A percentile compares a stretch with the other conserved stretches of the same genome.
Conservation (phyloP, 2,888 invertebrate genomes). For the Clusia tigrina region DNA sequence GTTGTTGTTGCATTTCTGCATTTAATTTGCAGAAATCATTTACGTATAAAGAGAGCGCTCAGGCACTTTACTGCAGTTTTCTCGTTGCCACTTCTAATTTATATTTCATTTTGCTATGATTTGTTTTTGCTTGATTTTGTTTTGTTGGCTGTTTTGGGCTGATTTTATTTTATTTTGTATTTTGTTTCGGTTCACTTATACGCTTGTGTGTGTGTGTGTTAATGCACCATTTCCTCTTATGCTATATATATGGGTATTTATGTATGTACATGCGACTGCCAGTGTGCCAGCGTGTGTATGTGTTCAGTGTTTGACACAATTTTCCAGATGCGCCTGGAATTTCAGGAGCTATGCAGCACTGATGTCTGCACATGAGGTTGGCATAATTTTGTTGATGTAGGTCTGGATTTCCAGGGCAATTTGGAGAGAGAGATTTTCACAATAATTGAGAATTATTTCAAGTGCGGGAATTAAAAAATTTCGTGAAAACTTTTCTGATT, state of each 20-base stretch:
- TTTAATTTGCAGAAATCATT: background rate
- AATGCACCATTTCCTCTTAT: constrained; percentile 58
- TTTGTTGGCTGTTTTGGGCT: background rate
- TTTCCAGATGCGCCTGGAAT: constrained; percentile 60
- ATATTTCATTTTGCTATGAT: constrained; percentile 17
- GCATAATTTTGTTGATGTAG: constrained; percentile 56
- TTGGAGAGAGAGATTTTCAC: background rate
- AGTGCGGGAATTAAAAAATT: background rate
- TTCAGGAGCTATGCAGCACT: constrained; percentile 44
- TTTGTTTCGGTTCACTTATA: background rate
- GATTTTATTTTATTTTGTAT: background rate
- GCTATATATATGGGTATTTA: constrained; percentile 35
- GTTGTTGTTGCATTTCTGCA: background rate
- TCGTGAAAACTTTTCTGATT: too few species aligned
- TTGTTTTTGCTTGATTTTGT: constrained; percentile 29
- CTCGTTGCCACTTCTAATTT: constrained; percentile 28
- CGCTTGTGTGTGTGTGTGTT: constrained; percentile 44
- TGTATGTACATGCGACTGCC: background rate
- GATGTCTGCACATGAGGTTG: constrained; percentile 32
- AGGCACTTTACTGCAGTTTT: constrained; percentile 39
- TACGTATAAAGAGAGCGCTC: background rate
- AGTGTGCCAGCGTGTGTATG: background rate
- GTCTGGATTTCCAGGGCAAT: constrained; percentile 58
- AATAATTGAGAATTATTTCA: too few species aligned
- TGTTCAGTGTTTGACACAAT: constrained; percentile 56